Evolutionary conservation across 1,140 invertebrate genomes (phyloP).

Genomic region (Drosophila ananassae): DNA sequence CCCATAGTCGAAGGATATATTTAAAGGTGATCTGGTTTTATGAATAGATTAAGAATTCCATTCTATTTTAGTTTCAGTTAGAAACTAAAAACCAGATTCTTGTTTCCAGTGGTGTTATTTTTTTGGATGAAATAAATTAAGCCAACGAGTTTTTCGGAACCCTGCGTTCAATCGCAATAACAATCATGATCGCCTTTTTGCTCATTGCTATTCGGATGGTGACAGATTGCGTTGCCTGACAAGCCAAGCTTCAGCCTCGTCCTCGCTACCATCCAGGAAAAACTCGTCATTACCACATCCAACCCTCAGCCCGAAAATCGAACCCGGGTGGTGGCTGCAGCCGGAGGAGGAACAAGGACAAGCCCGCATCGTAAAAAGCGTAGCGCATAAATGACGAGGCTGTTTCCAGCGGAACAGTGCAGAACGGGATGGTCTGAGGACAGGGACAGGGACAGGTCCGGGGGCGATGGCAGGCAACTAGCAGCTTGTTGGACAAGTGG

Average conservation of each 20-base stretch:
- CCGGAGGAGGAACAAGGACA: conserved; percentile 6
- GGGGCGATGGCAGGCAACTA: conserved; percentile 25
- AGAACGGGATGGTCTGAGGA: conserved; percentile 4
- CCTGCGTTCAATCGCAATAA: conserved; percentile 4
- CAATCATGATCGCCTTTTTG: conserved; percentile 25
- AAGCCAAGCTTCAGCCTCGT: conserved; percentile 7
- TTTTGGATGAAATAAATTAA: not conserved
- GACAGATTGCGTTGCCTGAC: conserved; percentile 58
- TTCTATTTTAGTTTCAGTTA: no score
- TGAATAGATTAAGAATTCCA: no score
- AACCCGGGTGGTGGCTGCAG: conserved; percentile 19
- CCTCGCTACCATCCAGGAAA: conserved; percentile 2
- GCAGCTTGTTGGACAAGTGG: conserved; percentile 61
- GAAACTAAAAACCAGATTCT: not conserved
- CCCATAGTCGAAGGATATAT: no score
- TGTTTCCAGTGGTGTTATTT: not conserved
- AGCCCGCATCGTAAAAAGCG: conserved; percentile 61
- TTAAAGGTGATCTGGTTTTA: no score
- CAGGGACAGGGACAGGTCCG: conserved; percentile 9
- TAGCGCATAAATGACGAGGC: conserved; percentile 68
- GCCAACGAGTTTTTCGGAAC: not conserved
- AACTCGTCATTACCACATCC: conserved; percentile 2
- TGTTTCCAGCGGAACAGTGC: conserved; percentile 33
- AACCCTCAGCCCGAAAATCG: not conserved
- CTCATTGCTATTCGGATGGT: conserved; percentile 48